Evolutionary conservation across 2,888 invertebrate species (phyloP), one percentile per base, ranked within the genome.

Genomic region (Mylabris sibirica): DNA sequence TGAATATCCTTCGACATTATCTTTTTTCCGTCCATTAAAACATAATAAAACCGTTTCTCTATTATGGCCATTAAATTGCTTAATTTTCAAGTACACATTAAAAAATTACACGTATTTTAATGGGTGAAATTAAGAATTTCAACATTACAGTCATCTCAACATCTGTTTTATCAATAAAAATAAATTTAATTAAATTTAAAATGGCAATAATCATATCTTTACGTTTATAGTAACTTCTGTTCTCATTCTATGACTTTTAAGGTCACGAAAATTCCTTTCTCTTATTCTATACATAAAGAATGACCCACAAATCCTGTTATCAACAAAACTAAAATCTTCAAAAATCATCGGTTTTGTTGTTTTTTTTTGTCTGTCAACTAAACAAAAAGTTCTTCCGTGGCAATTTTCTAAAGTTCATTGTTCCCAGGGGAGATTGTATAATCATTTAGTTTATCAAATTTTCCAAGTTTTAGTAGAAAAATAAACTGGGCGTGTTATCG

Each of bases 1-100:
- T 72, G 72, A 74, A 74, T 69, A 74, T 71, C 70, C 74, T 74
- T 59, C n/a, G 17, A 60, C 11, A 65, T n/a, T 38, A 65, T 17
- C 11, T 49, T 62, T 63, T n/a, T 63, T 38, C 12, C 11, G 11
- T 12, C n/a, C n/a, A 44, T 17, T 44, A 44, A n/a, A 44, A 44
- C n/a, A n/a, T 44, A 44, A 44, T 44, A 44, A 44, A 44, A 44
- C 8, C n/a, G 44, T 44, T n/a, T 44, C n/a, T 44, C 26, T 66
- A 17, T 38, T 44, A 38, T 64, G 24, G 44, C 60, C 41, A 20
- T 49, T 49, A 49, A 49, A 49, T 8, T 49, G 49, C 20, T 49
- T 44, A 44, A n/a, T 44, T 44, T 44, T 38, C 3, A 44, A 44
- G 20, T 49, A 20, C 20, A 49, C 49, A 49, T 20, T 22, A 49